Evolutionary conservation across 1,140 invertebrate genomes (phyloP).

Genomic region (Ostrea edulis): DNA sequence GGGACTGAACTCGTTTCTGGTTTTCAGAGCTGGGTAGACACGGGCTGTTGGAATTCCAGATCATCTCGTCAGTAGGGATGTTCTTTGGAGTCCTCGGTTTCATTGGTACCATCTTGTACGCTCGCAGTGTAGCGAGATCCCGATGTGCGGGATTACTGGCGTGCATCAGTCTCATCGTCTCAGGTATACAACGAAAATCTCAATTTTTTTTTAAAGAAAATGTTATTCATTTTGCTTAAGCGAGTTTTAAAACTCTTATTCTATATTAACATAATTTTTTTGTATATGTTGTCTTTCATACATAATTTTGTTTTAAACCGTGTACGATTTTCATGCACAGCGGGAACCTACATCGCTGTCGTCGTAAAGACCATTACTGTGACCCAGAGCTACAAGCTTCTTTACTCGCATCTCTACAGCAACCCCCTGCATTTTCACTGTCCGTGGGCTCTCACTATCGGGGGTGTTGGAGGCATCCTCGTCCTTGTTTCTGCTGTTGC

Average conservation of each 20-base stretch:
- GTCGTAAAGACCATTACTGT: not conserved
- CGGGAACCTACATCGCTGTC: not conserved
- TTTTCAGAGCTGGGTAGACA: conserved; percentile 5
- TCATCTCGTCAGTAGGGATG: not conserved
- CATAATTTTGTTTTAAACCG: not conserved
- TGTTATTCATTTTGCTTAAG: no score
- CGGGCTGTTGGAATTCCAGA: not conserved
- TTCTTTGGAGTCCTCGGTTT: conserved; percentile 22
- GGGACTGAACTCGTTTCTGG: no score
- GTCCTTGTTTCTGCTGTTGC: conserved; percentile 28
- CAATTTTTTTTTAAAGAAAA: no score
- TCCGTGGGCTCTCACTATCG: conserved; percentile 36
- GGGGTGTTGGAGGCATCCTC: not conserved
- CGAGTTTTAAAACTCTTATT: no score
- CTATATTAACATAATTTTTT: not conserved
- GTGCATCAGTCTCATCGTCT: conserved; percentile 5
- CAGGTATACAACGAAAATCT: not conserved
- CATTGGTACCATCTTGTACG: not conserved
- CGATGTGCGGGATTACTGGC: conserved; percentile 1
- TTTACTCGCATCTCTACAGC: not conserved
- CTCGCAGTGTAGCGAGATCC: not conserved
- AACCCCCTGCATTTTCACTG: not conserved
- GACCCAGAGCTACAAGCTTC: not conserved
- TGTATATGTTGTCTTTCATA: not conserved
- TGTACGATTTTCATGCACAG: not conserved